Percentiles rank a stretch among this genome's conserved stretches.
phyloP scores from a whole-genome alignment of 1,140 invertebrate genomes.

The roundworm (Caenorhabditis elegans) region DNA sequence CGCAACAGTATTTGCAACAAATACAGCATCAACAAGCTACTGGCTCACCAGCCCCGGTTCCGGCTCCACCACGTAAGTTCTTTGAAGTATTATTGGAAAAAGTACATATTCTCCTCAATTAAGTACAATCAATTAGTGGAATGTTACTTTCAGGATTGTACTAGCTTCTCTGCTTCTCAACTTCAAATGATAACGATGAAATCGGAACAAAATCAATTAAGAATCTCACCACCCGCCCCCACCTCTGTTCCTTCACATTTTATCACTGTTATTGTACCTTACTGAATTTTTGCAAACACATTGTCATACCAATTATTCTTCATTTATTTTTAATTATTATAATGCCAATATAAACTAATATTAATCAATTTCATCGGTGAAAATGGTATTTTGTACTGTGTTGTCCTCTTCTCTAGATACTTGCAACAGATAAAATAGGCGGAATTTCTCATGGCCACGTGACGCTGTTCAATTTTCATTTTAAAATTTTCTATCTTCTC shows the following conservation, averaged over 20 bases:
- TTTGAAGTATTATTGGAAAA: neutral
- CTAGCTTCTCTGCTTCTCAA: neutral
- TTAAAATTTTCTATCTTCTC: neutral
- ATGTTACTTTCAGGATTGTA: neutral
- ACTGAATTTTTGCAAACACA: neutral
- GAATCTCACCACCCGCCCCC: neutral
- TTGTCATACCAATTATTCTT: no score
- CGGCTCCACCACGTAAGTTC: neutral
- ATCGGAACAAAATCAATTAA: neutral
- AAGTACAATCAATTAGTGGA: no score
- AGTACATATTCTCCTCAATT: no score
- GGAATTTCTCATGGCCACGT: neutral
- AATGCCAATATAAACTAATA: no score
- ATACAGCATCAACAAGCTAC: neutral
- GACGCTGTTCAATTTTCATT: neutral
- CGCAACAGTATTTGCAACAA: slow-evolving; percentile 2
- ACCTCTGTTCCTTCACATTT: neutral
- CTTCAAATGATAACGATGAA: neutral
- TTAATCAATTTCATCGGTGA: no score
- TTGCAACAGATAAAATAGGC: neutral
- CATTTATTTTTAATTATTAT: no score
- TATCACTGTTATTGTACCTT: neutral
- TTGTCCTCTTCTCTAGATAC: slow-evolving; percentile 4
- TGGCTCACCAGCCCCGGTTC: slow-evolving; percentile 1
- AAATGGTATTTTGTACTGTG: neutral